These are phyloP conservation scores for Suillia variegata DNA, from an alignment of 2,888 invertebrate species.

Conservation along the genomic window DNA sequence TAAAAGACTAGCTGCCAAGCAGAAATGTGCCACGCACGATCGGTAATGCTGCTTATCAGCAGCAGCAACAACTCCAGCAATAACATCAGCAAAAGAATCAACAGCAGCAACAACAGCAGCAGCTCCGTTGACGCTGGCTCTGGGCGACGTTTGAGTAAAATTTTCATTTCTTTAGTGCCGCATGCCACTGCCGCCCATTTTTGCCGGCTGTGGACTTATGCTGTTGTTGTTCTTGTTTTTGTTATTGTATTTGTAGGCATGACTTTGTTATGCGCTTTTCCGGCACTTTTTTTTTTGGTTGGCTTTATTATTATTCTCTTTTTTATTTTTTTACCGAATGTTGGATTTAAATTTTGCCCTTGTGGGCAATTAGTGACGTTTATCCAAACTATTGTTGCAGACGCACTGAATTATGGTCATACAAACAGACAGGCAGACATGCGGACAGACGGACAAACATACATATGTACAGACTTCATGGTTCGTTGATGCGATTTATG, in stretches of 20 bases:
- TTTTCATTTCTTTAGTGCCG: not conserved
- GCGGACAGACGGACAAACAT: too few relatives aligned
- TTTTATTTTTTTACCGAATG: conserved; percentile 8
- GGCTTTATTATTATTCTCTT: conserved; percentile 8
- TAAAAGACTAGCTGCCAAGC: too few relatives aligned
- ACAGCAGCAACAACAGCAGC: too few relatives aligned
- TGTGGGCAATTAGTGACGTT: conserved; percentile 44
- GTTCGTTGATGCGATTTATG: not conserved
- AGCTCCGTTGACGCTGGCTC: not conserved
- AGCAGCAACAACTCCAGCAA: too few relatives aligned
- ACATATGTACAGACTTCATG: too few relatives aligned
- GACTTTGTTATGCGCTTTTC: conserved; percentile 21
- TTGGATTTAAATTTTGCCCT: conserved; percentile 39
- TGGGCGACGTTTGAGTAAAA: not conserved
- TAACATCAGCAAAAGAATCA: too few relatives aligned
- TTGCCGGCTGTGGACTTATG: conserved; percentile 1
- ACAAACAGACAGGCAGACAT: too few relatives aligned
- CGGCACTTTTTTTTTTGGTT: conserved; percentile 8
- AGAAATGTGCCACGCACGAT: not conserved
- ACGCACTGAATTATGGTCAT: conserved; percentile 19
- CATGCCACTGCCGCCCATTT: conserved; percentile 9
- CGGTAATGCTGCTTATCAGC: too few relatives aligned
- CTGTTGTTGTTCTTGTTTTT: not conserved
- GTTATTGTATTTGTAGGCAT: not conserved
- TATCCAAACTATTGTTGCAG: conserved; percentile 31